A percentile compares a stretch with the other conserved stretches of the same genome.
Conservation (phyloP, 2,888 invertebrate genomes). For the Caradrina clavipalpis region DNA sequence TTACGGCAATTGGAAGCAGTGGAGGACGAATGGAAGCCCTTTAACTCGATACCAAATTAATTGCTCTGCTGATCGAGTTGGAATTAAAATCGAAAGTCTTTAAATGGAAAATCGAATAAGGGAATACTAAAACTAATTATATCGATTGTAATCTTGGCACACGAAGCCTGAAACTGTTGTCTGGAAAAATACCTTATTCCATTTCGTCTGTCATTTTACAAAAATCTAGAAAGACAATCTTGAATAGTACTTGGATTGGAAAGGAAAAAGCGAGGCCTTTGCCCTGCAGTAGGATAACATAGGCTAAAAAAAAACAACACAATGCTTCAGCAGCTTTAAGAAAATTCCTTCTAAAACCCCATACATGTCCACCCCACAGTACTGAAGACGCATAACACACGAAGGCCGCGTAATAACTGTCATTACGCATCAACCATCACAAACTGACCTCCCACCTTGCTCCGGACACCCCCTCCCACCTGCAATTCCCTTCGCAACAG, state of each 20-base stretch:
- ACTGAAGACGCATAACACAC: constrained; percentile 65
- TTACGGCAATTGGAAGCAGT: constrained; percentile 7
- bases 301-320: background rate
- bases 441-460: constrained; percentile 53
- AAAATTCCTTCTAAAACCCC: constrained; percentile 11
- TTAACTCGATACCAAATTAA: constrained; percentile 17
- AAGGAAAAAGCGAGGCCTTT: too few relatives aligned
- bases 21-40: background rate
- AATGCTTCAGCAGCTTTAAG: background rate
- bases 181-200: background rate
- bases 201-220: background rate
- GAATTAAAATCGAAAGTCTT: constrained; percentile 23
- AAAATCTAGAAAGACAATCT: background rate
- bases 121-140: constrained; percentile 2
- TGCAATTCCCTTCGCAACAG: constrained; percentile 5
- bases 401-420: constrained; percentile 82
- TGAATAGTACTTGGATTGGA: too few relatives aligned
- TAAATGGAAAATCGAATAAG: constrained; percentile 13
- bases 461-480: constrained; percentile 15
- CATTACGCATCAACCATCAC: constrained; percentile 72
- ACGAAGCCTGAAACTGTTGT: background rate
- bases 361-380: constrained; percentile 44
- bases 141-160: background rate
- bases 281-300: too few relatives aligned
- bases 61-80: constrained; percentile 12